phyloP scores from a whole-genome alignment of 2,797 vertebrate genomes.

The Holocentrus rufus region DNA sequence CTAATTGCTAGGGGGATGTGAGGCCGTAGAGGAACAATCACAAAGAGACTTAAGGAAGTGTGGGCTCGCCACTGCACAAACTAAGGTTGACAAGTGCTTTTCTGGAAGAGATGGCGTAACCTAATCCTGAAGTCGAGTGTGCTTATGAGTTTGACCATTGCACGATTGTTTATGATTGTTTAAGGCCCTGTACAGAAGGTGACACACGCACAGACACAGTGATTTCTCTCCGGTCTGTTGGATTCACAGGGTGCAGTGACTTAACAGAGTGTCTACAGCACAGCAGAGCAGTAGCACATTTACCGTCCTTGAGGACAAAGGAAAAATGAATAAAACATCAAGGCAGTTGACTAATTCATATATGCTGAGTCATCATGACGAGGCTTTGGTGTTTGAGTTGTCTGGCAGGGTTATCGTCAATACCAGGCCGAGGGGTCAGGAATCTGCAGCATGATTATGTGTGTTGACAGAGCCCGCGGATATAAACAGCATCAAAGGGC shows the following conservation, averaged over 20 bases:
- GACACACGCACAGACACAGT: neutral
- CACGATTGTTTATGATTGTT: slow-evolving; percentile 4
- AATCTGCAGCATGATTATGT: slow-evolving; percentile 61
- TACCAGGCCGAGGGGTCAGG: slow-evolving; percentile 32
- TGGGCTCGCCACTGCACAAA: slow-evolving; percentile 50
- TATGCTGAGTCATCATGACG: slow-evolving; percentile 50
- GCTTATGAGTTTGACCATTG: slow-evolving; percentile 1
- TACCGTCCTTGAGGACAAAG: neutral
- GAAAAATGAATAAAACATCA: slow-evolving; percentile 12
- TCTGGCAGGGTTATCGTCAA: slow-evolving; percentile 32
- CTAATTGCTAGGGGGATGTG: slow-evolving; percentile 74
- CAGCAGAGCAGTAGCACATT: slow-evolving; percentile 3
- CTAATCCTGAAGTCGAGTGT: slow-evolving; percentile 21
- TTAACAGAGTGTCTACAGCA: neutral
- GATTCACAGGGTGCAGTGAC: neutral
- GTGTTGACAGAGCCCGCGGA: slow-evolving; percentile 70
- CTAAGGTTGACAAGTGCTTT: slow-evolving; percentile 19
- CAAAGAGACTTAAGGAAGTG: slow-evolving; percentile 48
- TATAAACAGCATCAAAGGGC: slow-evolving; percentile 78
- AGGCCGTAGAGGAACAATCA: slow-evolving; percentile 43
- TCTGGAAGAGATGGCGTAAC: slow-evolving; percentile 31
- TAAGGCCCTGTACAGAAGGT: neutral
- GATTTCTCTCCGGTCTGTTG: neutral
- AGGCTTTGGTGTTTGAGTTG: slow-evolving; percentile 31
- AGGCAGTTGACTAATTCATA: slow-evolving; percentile 8